These are phyloP conservation scores for Babyrousa celebensis DNA, from an alignment of 2,797 vertebrate species.

Conservation along the genomic window DNA sequence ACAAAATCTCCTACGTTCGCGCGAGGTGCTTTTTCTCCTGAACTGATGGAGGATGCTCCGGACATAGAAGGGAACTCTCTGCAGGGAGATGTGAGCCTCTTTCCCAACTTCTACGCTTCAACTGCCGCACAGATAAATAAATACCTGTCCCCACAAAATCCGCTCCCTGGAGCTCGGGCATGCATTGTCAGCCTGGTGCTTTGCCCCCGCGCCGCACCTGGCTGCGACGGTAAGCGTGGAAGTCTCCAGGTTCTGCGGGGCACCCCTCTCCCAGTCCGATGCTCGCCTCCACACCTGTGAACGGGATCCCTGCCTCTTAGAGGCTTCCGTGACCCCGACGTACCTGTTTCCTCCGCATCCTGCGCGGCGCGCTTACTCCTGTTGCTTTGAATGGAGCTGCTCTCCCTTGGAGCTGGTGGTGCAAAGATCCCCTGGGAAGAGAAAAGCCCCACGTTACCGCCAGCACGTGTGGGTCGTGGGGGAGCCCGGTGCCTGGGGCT, in stretches of 20 bases:
- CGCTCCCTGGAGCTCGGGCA: not conserved
- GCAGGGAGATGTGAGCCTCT: not conserved
- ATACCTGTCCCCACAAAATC: no score
- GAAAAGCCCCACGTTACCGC: conserved; percentile 56
- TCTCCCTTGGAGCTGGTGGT: conserved; percentile 18
- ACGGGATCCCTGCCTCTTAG: not conserved
- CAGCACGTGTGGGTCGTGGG: not conserved
- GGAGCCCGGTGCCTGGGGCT: not conserved
- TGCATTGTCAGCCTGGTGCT: not conserved
- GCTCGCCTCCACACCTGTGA: not conserved
- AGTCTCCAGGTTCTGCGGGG: not conserved
- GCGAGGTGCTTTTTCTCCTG: not conserved
- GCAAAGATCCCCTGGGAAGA: conserved; percentile 78
- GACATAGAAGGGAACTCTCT: no score
- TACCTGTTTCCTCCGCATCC: conserved; percentile 88
- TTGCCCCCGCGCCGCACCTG: not conserved
- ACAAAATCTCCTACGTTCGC: no score
- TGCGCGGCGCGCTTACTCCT: conserved; percentile 82
- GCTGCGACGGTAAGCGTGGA: not conserved
- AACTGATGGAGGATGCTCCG: not conserved
- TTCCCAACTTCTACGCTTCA: no score
- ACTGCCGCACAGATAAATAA: not conserved
- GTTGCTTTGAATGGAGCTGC: conserved; percentile 69
- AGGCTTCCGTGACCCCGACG: not conserved
- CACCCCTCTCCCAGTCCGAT: not conserved